Evolutionary conservation across 2,113 vertebrate species (phyloP), one percentile per base, ranked within the genome.

Genomic region (Eulemur rufifrons): DNA sequence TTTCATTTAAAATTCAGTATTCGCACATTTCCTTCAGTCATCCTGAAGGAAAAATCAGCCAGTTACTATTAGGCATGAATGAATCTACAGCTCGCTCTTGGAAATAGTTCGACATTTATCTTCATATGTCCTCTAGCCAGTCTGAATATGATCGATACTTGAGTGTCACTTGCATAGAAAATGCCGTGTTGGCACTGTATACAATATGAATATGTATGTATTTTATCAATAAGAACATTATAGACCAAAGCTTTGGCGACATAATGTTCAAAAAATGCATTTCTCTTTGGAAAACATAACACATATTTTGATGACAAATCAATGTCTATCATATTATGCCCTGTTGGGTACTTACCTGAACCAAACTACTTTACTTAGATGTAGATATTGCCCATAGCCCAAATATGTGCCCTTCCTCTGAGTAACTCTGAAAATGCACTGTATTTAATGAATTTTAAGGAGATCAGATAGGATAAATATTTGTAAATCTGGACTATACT

Each of bases 1-100:
- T 59, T 95, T 94, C 54, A 69, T 63, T 83, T 93, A 59, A 88
- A 81, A 61, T 85, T 93, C 21, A 81, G 9, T 47, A 64, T 39
- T 91, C 77, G 2, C 21, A 78, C 32, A 56, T 87, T 89, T 95
- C 13, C 54, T 88, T 87, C 71, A 91, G 4, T 63, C 9, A 86
- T 42, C 8, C 27, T 8, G 2, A 73, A 52, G 20, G 47, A 92
- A 50, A 1, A 50, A 34, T 69, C 25, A 73, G 59, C 20, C 2
- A 34, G 4, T 73, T 81, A 11, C 20, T 54, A 78, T n/a, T 32
- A 71, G 78, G 34, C 6, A 45, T 77, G 32, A 92, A 80, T 23
- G 25, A 66, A 82, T 69, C 61, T 37, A 69, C 2, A 77, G 1
- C 0, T 5, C 32, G 0, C 1, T 82, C 12, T 50, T 69, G 21